Percentiles rank a stretch among this genome's conserved stretches.
Evolutionary conservation across 64 coral and sea anemone species (phyloP).

Genomic region (Pachyseris speciosa): DNA sequence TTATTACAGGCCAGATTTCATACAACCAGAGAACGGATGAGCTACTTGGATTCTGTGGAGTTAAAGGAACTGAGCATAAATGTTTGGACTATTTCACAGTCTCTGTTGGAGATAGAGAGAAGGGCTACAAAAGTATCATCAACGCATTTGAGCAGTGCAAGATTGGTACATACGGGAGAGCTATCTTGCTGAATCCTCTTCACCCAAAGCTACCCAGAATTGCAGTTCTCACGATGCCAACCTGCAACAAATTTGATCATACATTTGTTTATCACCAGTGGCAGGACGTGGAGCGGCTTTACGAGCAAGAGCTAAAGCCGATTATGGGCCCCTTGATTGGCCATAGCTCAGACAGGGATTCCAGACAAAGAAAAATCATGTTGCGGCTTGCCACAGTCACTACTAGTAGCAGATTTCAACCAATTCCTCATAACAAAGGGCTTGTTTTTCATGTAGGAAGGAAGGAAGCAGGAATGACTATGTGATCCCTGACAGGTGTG

Average conservation of each 20-base stretch:
- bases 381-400: not conserved
- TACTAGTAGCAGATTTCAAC: not conserved
- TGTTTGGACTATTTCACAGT: slow-evolving; percentile 8
- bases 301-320: not conserved
- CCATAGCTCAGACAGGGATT: slow-evolving; percentile 43
- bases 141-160: slow-evolving; percentile 24
- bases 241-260: slow-evolving; percentile 11
- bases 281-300: slow-evolving; percentile 21
- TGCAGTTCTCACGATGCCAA: slow-evolving; percentile 18
- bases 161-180: slow-evolving; percentile 8
- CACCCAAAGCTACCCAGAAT: slow-evolving; percentile 21
- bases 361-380: slow-evolving; percentile 23
- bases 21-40: not conserved
- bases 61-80: not conserved
- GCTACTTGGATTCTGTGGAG: slow-evolving; percentile 38
- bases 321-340: slow-evolving; percentile 26
- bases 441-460: slow-evolving; percentile 8
- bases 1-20: not conserved
- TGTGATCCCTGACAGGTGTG: not conserved
- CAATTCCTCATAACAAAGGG: not conserved
- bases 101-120: slow-evolving; percentile 13
- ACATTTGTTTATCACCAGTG: slow-evolving; percentile 13
- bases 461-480: not conserved
- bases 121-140: slow-evolving; percentile 23
- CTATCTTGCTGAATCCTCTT: slow-evolving; percentile 33